Evolutionary conservation across 2,888 invertebrate genomes (phyloP), one percentile per base, ranked within the genome.

Genomic region (Deilephila elpenor): DNA sequence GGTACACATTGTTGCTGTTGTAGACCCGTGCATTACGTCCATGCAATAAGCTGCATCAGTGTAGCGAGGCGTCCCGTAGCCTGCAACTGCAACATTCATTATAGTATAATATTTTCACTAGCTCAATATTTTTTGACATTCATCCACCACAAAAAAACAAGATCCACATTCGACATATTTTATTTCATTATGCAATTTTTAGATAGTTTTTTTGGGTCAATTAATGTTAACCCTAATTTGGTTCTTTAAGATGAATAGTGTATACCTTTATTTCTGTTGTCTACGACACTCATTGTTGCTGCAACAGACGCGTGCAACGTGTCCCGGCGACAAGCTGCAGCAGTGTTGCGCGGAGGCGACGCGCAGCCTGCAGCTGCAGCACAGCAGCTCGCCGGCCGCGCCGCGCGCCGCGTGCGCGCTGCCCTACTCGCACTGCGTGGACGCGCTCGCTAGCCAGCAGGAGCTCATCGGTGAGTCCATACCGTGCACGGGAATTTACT

Each of bases 401-500:
- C 79, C 77, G 29, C 80, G 70, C 67, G 83, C 88, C 0, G 51
- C 80, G n/a, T 80, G 80, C 61, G 79, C 88, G 0, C 72, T 84
- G 73, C 81, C 86, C 11, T 91, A 88, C 76, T 71, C 77, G 0
- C 82, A 87, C 73, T 87, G 88, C 67, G 29, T 88, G 29, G 86
- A 87, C 0, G 85, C 87, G 0, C 75, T 93, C 62, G 78, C 81
- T 11, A 79, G 78, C 2, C 91, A 92, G 71, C 78, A 82, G 8
- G 91, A 90, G 1, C 82, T 90, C 3, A 82, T 92, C 59, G 82
- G 92, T 92, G 32, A 87, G 87, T 56, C 5, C 32, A 32, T 32
- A 32, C 32, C 32, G 5, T 32, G 4, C 32, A 32, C 2, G 32
- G 32, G 32, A 32, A 32, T 2, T 32, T 32, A 32, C 32, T 32